Evolutionary conservation across 1,140 invertebrate genomes (phyloP), one percentile per base, ranked within the genome.

Genomic region (Hestina assimilis): DNA sequence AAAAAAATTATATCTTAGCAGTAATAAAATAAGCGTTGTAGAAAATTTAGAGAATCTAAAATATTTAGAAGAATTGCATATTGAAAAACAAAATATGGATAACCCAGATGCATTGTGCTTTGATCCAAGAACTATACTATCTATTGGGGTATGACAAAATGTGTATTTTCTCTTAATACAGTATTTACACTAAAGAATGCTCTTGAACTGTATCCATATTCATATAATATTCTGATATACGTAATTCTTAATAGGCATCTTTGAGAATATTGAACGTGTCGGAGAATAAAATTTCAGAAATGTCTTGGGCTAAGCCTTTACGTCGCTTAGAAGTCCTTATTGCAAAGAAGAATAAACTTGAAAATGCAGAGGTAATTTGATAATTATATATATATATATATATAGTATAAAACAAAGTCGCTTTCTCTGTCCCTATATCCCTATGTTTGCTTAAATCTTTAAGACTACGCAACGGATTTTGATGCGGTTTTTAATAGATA

Each of bases 11-110:
- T 94, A 92, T 79, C 75, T 94, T 31, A 91, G 93, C 1, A 89
- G 92, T 59, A 95, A 95, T 77, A 79, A 81, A 40, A 94, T 95
- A 28, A 87, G 87, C 35, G 91, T 94, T 1, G 75, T 94, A 0
- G 93, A 95, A 80, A 93, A 93, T 62, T 79, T 95, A 40, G 91
- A 93, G 58, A 79, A 77, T 33, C 72, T 92, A 6, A 81, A 75
- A 40, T 89, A 89, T 72, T 89, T 95, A 51, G 88, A 91, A 70
- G 92, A 93, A 65, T 72, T 95, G 8, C 91, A 94, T 64, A 81
- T 94, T 41, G 92, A 94, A 73, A 91, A 91, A 69, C 94, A 95
- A 83, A 83, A 82, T 59, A 66, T 92, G 7, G 69, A 82, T 23
- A 62, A 68, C 26, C 87, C 90, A 17, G 91, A 92, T 76, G 77